Conservation (phyloP, 2,888 invertebrate genomes). For the Watsonalla cultraria region DNA sequence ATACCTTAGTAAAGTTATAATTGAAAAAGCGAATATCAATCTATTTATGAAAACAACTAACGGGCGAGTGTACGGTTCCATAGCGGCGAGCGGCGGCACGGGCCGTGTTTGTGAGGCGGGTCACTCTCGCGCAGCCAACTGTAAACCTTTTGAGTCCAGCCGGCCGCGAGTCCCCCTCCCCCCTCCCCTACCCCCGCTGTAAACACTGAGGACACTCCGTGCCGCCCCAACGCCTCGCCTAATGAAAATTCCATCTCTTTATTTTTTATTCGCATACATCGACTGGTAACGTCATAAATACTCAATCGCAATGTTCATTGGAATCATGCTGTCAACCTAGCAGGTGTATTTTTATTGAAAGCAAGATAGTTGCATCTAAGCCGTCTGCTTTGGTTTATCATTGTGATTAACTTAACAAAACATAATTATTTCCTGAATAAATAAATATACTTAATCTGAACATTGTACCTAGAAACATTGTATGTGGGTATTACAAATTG, state of each 20-base stretch:
- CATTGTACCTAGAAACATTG: too few species aligned
- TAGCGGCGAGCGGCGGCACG: conserved; percentile 37
- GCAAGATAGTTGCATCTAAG: neutral
- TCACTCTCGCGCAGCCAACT: conserved; percentile 76
- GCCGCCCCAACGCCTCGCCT: conserved; percentile 74
- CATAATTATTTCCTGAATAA: neutral
- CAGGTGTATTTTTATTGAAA: neutral
- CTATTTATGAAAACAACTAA: conserved; percentile 37
- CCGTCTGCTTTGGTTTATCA: neutral
- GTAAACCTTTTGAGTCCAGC: conserved; percentile 75
- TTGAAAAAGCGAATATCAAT: conserved; percentile 23
- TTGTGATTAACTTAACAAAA: neutral
- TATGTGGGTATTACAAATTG: neutral
- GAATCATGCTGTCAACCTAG: conserved; percentile 11
- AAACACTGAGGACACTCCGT: conserved; percentile 62
- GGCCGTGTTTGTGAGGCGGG: conserved; percentile 73
- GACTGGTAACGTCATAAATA: conserved; percentile 45
- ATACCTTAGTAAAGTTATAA: conserved; percentile 5
- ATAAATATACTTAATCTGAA: neutral
- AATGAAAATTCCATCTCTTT: conserved; percentile 74
- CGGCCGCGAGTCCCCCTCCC: conserved; percentile 51
- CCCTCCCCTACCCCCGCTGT: conserved; percentile 30
- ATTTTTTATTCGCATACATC: conserved; percentile 51
- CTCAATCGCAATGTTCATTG: conserved; percentile 44
- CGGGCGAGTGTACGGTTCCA: conserved; percentile 45